These are phyloP conservation scores for Oreortyx pictus DNA, from an alignment of 2,797 vertebrate species.

Conservation along the genomic window DNA sequence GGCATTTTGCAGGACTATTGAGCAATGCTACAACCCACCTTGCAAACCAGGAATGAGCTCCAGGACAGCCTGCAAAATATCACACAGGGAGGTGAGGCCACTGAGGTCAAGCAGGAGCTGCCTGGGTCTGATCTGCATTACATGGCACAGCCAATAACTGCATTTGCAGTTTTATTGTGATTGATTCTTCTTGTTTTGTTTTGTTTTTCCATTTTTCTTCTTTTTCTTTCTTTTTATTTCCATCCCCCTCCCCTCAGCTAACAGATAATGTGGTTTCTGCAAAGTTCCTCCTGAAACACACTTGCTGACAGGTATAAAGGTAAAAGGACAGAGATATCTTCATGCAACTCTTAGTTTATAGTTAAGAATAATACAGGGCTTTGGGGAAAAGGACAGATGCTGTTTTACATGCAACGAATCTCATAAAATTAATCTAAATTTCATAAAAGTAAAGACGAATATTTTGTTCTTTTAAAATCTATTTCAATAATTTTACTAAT, in stretches of 20 bases:
- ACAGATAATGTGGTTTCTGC: neutral
- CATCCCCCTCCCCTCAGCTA: neutral
- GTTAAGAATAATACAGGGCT: neutral
- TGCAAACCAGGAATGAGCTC: rapidly evolving
- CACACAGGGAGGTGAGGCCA: rapidly evolving
- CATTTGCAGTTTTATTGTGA: neutral
- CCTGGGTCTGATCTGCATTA: neutral
- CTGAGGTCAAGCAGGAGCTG: neutral
- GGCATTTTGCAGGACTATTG: neutral
- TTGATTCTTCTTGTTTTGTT: neutral
- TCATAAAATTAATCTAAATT: neutral
- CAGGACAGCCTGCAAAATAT: neutral
- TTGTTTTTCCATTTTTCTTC: neutral
- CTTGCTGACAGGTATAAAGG: neutral
- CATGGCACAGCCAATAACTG: rapidly evolving
- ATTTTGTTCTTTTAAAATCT: neutral
- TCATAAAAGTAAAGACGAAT: neutral
- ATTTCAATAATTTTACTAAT: neutral
- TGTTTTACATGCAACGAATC: neutral
- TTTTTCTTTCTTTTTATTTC: too few relatives aligned
- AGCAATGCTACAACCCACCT: neutral
- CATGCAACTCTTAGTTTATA: neutral
- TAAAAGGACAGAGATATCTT: neutral
- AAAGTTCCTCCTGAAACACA: neutral
- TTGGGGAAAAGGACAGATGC: neutral